Evolutionary conservation across 2,797 vertebrate species (phyloP), one percentile per base, ranked within the genome.

Genomic region (Malurus splendens): DNA sequence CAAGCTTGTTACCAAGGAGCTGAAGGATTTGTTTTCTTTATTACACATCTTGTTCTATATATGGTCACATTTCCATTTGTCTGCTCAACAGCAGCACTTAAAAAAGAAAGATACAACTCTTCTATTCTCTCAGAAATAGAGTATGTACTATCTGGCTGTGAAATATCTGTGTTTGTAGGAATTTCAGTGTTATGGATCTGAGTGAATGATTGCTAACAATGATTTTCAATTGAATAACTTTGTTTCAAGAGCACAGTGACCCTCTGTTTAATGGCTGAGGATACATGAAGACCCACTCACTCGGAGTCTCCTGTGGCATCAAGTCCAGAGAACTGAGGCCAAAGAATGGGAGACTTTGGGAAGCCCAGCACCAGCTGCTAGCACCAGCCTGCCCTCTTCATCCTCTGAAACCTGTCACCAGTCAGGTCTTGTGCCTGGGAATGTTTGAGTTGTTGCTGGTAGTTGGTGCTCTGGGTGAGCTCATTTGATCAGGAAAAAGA

Each of bases 1-100:
- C 3, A 27, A 7, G 60, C 70, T 64, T 82, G 36, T 64, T 88
- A 67, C 54, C 65, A 79, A 44, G 11, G 5, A 87, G 30, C 22
- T 83, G 55, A 89, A 90, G 24, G 62, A 81, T 84, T 86, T 82
- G 7, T 82, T 88, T n/a, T 78, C 14, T 70, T 78, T 86, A 56
- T 38, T 56, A 39, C 24, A n/a, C 0, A 1, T 12, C 28, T 77
- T 76, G 36, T 71, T 81, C 65, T 77, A 44, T 42, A 33, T 36
- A 86, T 48, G 36, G n/a, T 51, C 72, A 77, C 4, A 27, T 90
- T 91, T 87, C 30, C 27, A 73, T 78, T 72, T 86, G 28, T 82
- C 67, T 88, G 23, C 50, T 79, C 32, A 86, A 68, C 33, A 60
- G 45, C 54, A 65, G 38, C 30, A 62, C 41, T 61, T 42, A 0